Percentiles rank a stretch among this genome's conserved stretches.
Evolutionary conservation across 2,888 invertebrate genomes (phyloP).

Genomic region (Petrolisthes cinctipes): DNA sequence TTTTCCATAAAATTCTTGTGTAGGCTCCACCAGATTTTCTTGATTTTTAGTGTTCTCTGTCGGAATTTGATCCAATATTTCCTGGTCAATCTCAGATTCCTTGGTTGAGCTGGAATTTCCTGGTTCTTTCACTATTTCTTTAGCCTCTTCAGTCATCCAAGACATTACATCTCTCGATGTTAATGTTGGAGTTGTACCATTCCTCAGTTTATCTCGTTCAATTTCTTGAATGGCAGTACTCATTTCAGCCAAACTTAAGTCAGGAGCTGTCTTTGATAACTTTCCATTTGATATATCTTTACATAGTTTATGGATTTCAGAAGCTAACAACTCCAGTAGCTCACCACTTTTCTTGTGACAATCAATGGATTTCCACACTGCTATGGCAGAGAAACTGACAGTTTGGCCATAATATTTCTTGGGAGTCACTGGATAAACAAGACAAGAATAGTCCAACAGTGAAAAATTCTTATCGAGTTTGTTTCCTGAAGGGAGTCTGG

Average conservation of each 20-base stretch:
- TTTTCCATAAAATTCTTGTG: constrained; percentile 27
- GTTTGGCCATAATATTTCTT: constrained; percentile 12
- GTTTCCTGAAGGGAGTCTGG: too few species aligned
- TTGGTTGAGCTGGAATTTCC: too few species aligned
- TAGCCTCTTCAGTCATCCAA: too few species aligned
- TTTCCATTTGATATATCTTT: not conserved
- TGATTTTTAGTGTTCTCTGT: too few species aligned
- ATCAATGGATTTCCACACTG: constrained; percentile 28
- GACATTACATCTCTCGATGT: too few species aligned
- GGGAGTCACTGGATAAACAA: constrained; percentile 32
- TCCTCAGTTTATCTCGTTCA: too few species aligned
- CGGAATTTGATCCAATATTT: too few species aligned
- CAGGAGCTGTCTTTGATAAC: not conserved
- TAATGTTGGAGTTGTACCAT: too few species aligned
- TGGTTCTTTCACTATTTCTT: too few species aligned
- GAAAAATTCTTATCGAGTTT: not conserved
- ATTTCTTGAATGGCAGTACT: too few species aligned
- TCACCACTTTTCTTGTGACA: constrained; percentile 26
- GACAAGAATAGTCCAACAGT: constrained; percentile 14
- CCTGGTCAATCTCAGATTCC: too few species aligned
- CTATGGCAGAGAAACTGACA: constrained; percentile 19
- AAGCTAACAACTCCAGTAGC: not conserved
- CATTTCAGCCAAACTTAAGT: too few species aligned
- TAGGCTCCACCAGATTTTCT: not conserved
- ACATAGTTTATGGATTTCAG: not conserved